Evolutionary conservation across 2,888 invertebrate genomes (phyloP), one percentile per base, ranked within the genome.

Genomic region (Spialia ferax): DNA sequence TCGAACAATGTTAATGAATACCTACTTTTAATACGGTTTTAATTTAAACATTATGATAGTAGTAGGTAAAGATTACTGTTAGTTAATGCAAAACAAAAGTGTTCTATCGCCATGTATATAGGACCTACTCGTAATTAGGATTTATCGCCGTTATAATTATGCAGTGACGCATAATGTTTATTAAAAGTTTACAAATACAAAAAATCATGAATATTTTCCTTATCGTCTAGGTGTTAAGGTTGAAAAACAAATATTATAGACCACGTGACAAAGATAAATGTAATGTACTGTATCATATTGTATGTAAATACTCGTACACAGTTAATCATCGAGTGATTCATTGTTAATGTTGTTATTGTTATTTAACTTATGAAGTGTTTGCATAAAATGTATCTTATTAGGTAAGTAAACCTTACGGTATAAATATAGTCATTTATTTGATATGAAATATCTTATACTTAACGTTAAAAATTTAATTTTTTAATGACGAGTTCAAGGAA

Each of bases 271-370:
- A 6, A 56, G 22, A 32, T n/a, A n/a, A n/a, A n/a, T n/a, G n/a
- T n/a, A 63, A 45, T 38, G 11, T 54, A 35, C 13, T 13, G 42
- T 42, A 42, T 15, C 42, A 45, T 32, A 56, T 48, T 56, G 45
- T 56, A 56, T 56, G 56, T 56, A 56, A 63, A 56, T 63, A 54
- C 7, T 38, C 13, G 7, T 32, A 32, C 42, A 20, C 18, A 32
- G 26, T 63, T 56, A 22, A 23, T 63, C 55, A 45, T 56, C 22
- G 45, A 32, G 11, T 63, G 63, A 63, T 56, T 63, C 55, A 63
- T 55, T 55, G 55, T 63, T 63, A 42, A 42, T 42, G 6, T 6
- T 42, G 42, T 42, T 42, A 15, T 55, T 55, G 45, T 63, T 42
- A 23, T 38, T 11, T 20, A 29, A 42, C 26, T 38, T 55, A 35